Evolutionary conservation across 53 echinoderm and acorn worm species (phyloP).

Genomic region (Temnopleurus reevesii): DNA sequence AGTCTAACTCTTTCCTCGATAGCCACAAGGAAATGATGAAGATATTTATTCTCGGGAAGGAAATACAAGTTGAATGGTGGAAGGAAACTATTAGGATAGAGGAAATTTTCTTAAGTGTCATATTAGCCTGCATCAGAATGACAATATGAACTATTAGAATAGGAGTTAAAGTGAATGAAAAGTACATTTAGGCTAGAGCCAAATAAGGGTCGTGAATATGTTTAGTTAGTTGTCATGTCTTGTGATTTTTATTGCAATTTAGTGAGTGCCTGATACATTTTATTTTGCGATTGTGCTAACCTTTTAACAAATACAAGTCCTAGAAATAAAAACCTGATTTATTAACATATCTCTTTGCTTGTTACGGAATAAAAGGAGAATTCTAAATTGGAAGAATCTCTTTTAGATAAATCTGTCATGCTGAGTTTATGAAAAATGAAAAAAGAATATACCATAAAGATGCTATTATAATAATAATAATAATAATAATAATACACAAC

Average conservation of each 20-base stretch:
- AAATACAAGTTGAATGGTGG: background rate
- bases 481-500: no score
- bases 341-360: no score
- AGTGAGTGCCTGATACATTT: no score
- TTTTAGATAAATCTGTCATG: no score
- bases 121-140: background rate
- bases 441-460: no score
- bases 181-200: no score
- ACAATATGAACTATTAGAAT: background rate
- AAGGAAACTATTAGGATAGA: background rate
- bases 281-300: no score
- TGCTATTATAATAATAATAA: no score
- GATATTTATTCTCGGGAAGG: conserved; percentile 11
- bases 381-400: no score
- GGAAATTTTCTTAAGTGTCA: background rate
- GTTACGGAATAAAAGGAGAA: no score
- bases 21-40: background rate
- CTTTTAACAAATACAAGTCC: background rate
- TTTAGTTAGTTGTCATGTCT: background rate
- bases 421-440: no score
- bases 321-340: background rate
- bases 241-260: background rate
- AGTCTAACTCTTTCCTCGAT: background rate
- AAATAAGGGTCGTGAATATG: no score
- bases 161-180: background rate